A percentile compares a stretch with the other conserved stretches of the same genome.
These are phyloP conservation scores for Micrasema longulum DNA, from an alignment of 1,140 invertebrate genomes.

Conservation along the genomic window DNA sequence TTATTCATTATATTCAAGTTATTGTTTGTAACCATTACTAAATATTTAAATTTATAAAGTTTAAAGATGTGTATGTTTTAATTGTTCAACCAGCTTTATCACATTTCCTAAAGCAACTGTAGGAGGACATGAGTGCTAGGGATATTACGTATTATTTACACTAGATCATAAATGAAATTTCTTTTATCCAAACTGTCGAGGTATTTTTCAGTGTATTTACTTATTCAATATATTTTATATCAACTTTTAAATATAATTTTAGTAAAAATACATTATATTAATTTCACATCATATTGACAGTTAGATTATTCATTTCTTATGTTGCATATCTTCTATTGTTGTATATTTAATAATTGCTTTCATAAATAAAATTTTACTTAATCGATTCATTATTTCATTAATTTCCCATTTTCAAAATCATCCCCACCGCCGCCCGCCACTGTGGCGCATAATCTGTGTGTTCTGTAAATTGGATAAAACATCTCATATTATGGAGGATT, in stretches of 20 bases:
- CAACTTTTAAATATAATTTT: constrained; percentile 5
- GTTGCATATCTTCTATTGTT: constrained; percentile 27
- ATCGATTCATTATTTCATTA: constrained; percentile 36
- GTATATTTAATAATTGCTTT: constrained; percentile 48
- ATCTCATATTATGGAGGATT: too few species aligned
- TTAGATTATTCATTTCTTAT: constrained; percentile 32
- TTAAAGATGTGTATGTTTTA: too few species aligned
- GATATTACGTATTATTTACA: too few species aligned
- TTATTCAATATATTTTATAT: constrained; percentile 7
- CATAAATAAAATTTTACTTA: constrained; percentile 50
- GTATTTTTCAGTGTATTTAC: not conserved
- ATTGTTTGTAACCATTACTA: not conserved
- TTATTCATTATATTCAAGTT: not conserved
- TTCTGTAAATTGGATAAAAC: too few species aligned
- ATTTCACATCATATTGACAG: constrained; percentile 15
- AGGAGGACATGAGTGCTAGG: too few species aligned
- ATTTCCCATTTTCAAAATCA: constrained; percentile 14
- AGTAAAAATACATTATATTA: not conserved
- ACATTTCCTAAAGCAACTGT: too few species aligned
- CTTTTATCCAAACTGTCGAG: too few species aligned
- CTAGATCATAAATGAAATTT: too few species aligned
- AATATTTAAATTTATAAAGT: too few species aligned
- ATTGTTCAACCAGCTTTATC: too few species aligned
- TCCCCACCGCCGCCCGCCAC: not conserved
- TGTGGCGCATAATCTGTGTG: too few species aligned